Percentiles rank a stretch among this genome's conserved stretches.
phyloP scores from a whole-genome alignment of 2,113 vertebrate species.

The Pygoscelis antarcticus region DNA sequence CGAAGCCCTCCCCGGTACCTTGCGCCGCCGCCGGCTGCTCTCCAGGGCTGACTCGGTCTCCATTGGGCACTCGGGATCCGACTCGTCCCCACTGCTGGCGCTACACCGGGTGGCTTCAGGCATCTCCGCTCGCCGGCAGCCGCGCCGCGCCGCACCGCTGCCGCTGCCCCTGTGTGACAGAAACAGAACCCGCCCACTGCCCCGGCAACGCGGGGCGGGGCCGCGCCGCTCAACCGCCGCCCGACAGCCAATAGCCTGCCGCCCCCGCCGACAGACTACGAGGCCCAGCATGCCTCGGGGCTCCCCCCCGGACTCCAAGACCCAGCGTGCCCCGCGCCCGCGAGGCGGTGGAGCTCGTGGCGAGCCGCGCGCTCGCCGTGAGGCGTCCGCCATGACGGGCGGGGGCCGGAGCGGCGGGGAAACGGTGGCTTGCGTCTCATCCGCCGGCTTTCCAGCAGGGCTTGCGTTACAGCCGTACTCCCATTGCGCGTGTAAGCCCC shows the following conservation, averaged over 20 bases:
- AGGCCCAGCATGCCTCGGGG: neutral
- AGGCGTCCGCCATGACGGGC: neutral
- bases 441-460: rapidly evolving
- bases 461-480: rapidly evolving
- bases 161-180: neutral
- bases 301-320: rapidly evolving
- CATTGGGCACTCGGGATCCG: constrained; percentile 21
- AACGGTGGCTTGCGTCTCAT: rapidly evolving
- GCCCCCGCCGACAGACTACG: rapidly evolving
- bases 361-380: rapidly evolving
- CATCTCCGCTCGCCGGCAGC: neutral
- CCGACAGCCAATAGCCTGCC: neutral
- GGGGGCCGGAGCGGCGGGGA: rapidly evolving
- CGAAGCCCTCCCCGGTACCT: neutral
- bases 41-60: neutral
- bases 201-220: neutral
- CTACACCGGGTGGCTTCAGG: neutral
- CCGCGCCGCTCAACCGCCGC: rapidly evolving
- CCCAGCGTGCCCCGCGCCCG: neutral
- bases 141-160: neutral
- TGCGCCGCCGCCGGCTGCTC: neutral
- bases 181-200: neutral
- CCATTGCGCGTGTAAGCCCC: rapidly evolving
- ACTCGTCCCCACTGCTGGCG: neutral
- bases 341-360: rapidly evolving